Evolutionary conservation across 1,140 invertebrate genomes (phyloP), one percentile per base, ranked within the genome.

Genomic region (Scaptodrosophila lebanonensis): DNA sequence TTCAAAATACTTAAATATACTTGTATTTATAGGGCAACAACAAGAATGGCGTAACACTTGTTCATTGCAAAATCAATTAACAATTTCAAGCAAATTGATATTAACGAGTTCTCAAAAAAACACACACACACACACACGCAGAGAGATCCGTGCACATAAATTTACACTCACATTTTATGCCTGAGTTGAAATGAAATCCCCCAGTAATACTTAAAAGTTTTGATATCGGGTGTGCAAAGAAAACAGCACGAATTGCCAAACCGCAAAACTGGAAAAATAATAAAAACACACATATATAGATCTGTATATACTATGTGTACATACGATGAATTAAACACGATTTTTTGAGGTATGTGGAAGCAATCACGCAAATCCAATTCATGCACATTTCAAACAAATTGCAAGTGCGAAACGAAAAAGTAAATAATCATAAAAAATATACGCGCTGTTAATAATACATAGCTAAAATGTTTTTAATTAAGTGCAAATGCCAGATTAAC

Each of bases 1-100:
- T 65, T 51, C 30, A 45, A 50, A 62, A n/a, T n/a, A n/a, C n/a
- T n/a, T n/a, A n/a, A n/a, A n/a, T n/a, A n/a, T n/a, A n/a, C n/a
- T n/a, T n/a, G n/a, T n/a, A n/a, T n/a, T n/a, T n/a, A 33, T 11
- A 6, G 27, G 16, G 38, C 25, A 40, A 25, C 36, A 63, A 62
- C 52, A 72, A 69, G 60, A 56, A 75, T 82, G 76, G 70, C 69
- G 75, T 67, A 82, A 82, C 83, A 83, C 83, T 76, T 83, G 71
- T 71, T 83, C 77, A 83, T 83, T 83, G 76, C 77, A 83, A 83
- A 83, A 83, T 72, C 76, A 83, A 83, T 83, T 83, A 83, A 83
- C 76, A 66, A 76, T 83, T 83, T 83, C 63, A 57, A 53, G 76
- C 76, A 83, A 83, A 83, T 83, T 83, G 76, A 83, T 76, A 83